Base-by-base conservation (phyloP, 1,140 invertebrate species). In the Drosophila aff. region DNA sequence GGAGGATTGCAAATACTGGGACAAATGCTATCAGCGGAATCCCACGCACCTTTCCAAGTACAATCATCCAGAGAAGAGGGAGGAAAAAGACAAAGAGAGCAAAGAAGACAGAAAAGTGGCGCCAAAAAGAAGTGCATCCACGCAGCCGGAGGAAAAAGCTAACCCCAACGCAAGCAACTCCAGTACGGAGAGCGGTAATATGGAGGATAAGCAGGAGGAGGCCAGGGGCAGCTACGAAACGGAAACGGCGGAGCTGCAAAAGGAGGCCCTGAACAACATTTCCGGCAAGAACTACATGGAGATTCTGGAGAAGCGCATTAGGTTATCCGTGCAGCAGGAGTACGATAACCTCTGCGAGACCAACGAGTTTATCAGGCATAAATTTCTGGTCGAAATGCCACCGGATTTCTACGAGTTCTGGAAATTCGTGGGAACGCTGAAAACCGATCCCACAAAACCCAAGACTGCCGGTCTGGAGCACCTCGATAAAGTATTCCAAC, bases 301-400 rank as follows among this genome's bases (percentile, higher is more conserved):
- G 68, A 90, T 86, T 52, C 43, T 92, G 49, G 79, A 92, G 43
- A 92, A 92, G 74, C 91, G 91, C 9, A 87, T 91, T n/a, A 78
- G 87, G 5, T 55, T 92, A 26, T 92, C 90, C 0, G 82, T 91
- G 23, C 69, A 93, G 41, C 65, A 81, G 21, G 91, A 93, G 65
- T 93, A 93, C 43, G 86, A 92, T 26, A 87, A 83, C 58, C 79
- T 93, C 1, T 81, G 91, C 8, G 66, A 84, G 18, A 84, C 84
- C 28, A 89, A 82, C n/a, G 93, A 93, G 66, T 93, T 95, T 58
- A 96, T 98, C 62, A 95, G 95, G 80, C 93, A 96, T 71, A 95
- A 96, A 81, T 98, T 98, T 93, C 92, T 98, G 36, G 95, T 97
- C 1, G 94, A 97, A 75, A 98, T 99, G 97, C 98, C 98, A 13